A percentile compares a stretch with the other conserved stretches of the same genome.
Conservation (phyloP, 2,888 invertebrate species). For the Perdita meconis region DNA sequence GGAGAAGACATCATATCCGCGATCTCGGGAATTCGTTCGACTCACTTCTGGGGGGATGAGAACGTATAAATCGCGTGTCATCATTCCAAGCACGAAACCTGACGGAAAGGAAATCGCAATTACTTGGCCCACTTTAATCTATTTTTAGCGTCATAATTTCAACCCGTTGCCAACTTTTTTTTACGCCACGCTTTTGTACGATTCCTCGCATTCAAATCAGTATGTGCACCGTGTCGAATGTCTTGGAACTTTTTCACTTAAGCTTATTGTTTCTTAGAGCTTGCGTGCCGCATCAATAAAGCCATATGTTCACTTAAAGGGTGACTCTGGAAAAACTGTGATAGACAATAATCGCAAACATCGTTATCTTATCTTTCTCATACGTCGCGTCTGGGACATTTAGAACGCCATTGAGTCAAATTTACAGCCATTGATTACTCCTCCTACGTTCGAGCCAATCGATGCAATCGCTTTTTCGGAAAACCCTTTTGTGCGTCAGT, state of each 20-base stretch:
- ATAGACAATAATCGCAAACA: constrained; percentile 62
- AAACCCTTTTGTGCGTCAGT: constrained; percentile 12
- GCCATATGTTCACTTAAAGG: constrained; percentile 65
- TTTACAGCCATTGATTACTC: constrained; percentile 57
- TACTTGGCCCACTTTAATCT: neutral
- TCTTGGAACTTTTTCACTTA: neutral
- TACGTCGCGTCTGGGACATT: constrained; percentile 46
- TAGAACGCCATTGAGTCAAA: constrained; percentile 59
- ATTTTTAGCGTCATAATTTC: neutral
- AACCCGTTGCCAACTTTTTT: neutral
- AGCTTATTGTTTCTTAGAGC: constrained; percentile 41
- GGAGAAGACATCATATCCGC: constrained; percentile 50
- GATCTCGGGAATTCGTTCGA: constrained; percentile 37
- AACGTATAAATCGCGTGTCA: constrained; percentile 16
- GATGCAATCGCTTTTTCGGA: constrained; percentile 17
- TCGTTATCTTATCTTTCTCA: constrained; percentile 64
- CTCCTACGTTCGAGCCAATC: constrained; percentile 27
- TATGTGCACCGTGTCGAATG: neutral
- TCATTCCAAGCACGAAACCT: constrained; percentile 23
- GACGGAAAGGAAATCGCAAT: neutral
- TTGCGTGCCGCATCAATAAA: constrained; percentile 37
- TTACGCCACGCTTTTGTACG: neutral
- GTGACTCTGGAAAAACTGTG: constrained; percentile 56
- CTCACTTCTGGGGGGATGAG: constrained; percentile 29
- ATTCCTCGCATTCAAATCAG: neutral